Evolutionary conservation across 2,113 vertebrate species (phyloP).

Genomic region (Zapornia atra): DNA sequence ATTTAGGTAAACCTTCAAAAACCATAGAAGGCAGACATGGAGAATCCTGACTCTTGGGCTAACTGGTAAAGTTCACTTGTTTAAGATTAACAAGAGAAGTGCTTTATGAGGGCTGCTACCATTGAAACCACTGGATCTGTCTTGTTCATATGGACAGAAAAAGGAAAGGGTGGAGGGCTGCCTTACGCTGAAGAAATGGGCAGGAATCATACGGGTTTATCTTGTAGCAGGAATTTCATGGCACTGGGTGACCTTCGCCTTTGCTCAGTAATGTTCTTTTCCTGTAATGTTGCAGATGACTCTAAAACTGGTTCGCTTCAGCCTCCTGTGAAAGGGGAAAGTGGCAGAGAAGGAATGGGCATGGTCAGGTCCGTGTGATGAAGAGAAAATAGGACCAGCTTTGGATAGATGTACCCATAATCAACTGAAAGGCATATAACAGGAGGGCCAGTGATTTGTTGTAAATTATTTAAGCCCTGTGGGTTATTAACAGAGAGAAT

Average conservation of each 20-base stretch:
- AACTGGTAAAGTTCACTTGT: background rate
- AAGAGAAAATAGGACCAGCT: background rate
- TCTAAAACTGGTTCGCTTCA: background rate
- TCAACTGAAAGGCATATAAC: background rate
- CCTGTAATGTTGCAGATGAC: background rate
- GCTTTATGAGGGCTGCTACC: background rate
- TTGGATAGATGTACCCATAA: background rate
- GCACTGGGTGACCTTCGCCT: background rate
- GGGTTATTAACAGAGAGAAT: background rate
- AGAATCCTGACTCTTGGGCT: background rate
- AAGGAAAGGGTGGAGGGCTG: background rate
- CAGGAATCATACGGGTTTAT: background rate
- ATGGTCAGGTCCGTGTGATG: background rate
- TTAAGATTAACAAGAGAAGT: background rate
- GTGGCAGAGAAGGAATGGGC: background rate
- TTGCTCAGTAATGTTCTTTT: background rate
- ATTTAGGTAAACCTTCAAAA: background rate
- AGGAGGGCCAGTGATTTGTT: background rate
- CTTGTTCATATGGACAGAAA: background rate
- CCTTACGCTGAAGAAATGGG: background rate
- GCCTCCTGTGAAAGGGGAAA: background rate
- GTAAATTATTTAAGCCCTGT: background rate
- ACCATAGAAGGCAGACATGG: background rate
- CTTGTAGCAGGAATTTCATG: background rate
- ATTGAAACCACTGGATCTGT: background rate